phyloP scores from a whole-genome alignment of 2,797 vertebrate species.

The Pseudochaenichthys georgianus region DNA sequence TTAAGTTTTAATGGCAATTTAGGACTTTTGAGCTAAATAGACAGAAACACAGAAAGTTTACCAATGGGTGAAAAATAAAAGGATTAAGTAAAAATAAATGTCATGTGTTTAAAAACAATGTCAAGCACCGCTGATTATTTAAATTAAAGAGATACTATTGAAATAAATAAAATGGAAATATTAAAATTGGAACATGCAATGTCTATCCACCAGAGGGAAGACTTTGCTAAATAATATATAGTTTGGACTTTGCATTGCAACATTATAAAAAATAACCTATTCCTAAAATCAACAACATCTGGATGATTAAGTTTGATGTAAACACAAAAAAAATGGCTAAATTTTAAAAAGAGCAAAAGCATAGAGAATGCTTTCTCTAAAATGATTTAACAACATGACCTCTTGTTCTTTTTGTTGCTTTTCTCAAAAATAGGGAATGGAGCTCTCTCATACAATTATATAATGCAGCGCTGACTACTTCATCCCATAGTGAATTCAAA shows the following conservation, averaged over 20 bases:
- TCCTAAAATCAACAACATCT: background rate
- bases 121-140: background rate
- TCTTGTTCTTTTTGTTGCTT: background rate
- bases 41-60: background rate
- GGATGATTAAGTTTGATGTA: background rate
- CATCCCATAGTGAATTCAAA: constrained; percentile 39
- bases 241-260: background rate
- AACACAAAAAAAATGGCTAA: no score
- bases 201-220: constrained; percentile 68
- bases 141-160: background rate
- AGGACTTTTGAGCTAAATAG: background rate
- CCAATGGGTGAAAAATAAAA: background rate
- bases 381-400: constrained; percentile 1
- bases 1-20: background rate
- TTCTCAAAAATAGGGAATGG: constrained; percentile 4
- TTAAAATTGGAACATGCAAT: background rate
- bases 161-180: background rate
- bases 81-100: background rate
- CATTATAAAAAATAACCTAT: background rate
- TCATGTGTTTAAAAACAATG: background rate
- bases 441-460: background rate
- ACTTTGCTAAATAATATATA: background rate
- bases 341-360: no score
- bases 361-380: no score
- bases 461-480: background rate